A percentile compares a stretch with the other conserved stretches of the same genome.
Evolutionary conservation across 2,797 vertebrate genomes (phyloP).

Genomic region (Dendrocincla tyrannina): DNA sequence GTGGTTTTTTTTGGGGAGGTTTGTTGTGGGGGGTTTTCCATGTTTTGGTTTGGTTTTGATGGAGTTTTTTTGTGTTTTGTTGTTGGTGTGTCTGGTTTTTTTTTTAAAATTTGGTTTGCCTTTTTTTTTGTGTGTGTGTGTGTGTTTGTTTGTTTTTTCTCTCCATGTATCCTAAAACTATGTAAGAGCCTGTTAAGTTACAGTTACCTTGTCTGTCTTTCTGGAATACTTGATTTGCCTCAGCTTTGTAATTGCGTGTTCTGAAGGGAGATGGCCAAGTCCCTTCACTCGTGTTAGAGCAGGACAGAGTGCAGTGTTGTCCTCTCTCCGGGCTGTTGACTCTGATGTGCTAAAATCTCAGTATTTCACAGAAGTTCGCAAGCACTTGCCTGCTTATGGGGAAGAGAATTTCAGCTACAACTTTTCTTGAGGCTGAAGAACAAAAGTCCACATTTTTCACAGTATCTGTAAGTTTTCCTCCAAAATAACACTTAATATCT

Average conservation of each 20-base stretch:
- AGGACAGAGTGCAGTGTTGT: not conserved
- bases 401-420: not conserved
- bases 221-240: not conserved
- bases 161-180: not conserved
- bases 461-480: not conserved
- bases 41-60: not conserved
- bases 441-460: not conserved
- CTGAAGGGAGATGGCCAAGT: not conserved
- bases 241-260: not conserved
- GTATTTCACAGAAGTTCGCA: not conserved
- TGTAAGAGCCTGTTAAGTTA: not conserved
- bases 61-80: accelerated
- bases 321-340: accelerated
- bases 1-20: not conserved
- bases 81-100: not conserved
- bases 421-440: not conserved
- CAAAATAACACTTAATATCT: not conserved
- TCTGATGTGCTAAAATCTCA: accelerated
- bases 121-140: not conserved
- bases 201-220: not conserved
- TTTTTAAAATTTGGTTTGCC: not conserved
- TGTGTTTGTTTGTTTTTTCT: not conserved
- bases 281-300: accelerated
- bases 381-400: not conserved
- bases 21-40: not conserved